Percentiles rank a stretch among this genome's conserved stretches.
Conservation (phyloP, 2,888 invertebrate genomes). For the Hoplodrina ambigua region DNA sequence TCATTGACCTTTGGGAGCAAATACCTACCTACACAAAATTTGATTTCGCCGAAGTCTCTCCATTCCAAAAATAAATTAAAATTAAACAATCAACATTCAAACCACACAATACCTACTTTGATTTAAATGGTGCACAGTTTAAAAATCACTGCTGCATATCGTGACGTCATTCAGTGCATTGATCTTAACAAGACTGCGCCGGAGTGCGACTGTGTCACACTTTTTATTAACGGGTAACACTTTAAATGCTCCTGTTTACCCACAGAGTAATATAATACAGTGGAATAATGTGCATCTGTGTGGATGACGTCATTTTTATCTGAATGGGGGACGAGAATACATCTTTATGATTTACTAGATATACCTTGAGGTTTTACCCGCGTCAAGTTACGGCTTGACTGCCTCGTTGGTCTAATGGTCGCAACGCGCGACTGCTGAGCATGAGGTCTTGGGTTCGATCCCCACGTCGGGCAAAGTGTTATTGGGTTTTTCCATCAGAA, state of each 20-base stretch:
- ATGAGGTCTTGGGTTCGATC: no score
- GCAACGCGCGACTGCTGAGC: no score
- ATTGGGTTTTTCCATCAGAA: no score
- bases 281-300: conserved; percentile 3
- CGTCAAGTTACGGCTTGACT: no score
- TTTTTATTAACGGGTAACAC: conserved; percentile 37
- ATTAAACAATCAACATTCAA: conserved; percentile 17
- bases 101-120: conserved; percentile 14
- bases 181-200: conserved; percentile 57
- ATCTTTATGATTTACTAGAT: no score
- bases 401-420: no score
- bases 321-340: background rate
- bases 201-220: conserved; percentile 36
- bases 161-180: conserved; percentile 59
- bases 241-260: conserved; percentile 39
- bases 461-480: no score
- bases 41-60: background rate
- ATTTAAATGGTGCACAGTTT: conserved; percentile 47
- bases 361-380: no score
- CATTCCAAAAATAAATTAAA: conserved; percentile 14
- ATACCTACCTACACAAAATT: no score
- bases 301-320: conserved; percentile 10
- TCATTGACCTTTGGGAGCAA: background rate
- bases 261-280: conserved; percentile 27
- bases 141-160: conserved; percentile 50